A percentile compares a stretch with the other conserved stretches of the same genome.
Evolutionary conservation across 2,113 vertebrate genomes (phyloP).

Genomic region (Hippocampus guttulatus): DNA sequence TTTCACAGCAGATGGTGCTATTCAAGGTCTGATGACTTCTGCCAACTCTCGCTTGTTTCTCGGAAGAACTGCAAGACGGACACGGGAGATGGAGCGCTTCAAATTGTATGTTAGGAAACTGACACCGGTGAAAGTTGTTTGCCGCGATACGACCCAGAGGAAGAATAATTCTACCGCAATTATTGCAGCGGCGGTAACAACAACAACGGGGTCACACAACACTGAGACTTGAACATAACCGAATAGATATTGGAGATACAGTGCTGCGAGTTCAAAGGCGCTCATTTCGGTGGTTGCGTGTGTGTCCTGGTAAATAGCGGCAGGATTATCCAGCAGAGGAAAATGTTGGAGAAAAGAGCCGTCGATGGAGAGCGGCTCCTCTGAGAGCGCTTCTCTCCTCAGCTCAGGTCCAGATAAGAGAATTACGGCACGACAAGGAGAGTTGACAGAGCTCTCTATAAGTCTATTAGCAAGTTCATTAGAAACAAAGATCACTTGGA

Average conservation of each 20-base stretch:
- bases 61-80: neutral
- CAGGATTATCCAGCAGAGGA: constrained; percentile 71
- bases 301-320: constrained; percentile 64
- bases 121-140: neutral
- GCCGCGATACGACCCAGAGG: constrained; percentile 20
- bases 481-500: constrained; percentile 78
- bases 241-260: constrained; percentile 34
- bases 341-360: constrained; percentile 52
- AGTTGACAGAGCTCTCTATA: constrained; percentile 75
- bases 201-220: constrained; percentile 52
- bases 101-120: neutral
- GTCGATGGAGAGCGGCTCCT: constrained; percentile 71
- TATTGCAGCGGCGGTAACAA: constrained; percentile 51
- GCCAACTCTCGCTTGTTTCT: neutral
- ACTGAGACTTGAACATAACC: constrained; percentile 14
- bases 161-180: constrained; percentile 64
- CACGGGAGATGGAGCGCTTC: neutral
- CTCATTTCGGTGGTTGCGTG: constrained; percentile 46
- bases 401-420: constrained; percentile 81
- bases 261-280: constrained; percentile 57
- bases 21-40: constrained; percentile 19
- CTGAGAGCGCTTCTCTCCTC: constrained; percentile 63
- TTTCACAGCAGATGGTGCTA: constrained; percentile 71
- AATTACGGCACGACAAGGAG: constrained; percentile 72
- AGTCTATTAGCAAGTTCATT: constrained; percentile 88